Evolutionary conservation across 1,140 invertebrate species (phyloP).

Genomic region (Dufourea novaeangliae): DNA sequence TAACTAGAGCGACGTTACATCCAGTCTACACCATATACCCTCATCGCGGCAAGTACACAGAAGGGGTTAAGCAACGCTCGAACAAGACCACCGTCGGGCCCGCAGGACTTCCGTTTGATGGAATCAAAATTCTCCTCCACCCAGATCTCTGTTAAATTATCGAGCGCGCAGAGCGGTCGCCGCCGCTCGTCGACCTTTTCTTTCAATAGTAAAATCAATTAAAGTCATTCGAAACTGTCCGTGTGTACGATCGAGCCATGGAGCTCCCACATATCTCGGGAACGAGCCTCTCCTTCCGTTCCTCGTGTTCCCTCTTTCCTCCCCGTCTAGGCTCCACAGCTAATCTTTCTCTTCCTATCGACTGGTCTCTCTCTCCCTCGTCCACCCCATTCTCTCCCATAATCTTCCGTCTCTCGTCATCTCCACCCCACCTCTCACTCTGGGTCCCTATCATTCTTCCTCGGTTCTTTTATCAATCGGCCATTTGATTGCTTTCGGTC

Average conservation of each 20-base stretch:
- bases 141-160: not conserved
- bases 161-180: not conserved
- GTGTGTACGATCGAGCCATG: slow-evolving; percentile 64
- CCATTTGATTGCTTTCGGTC: slow-evolving; percentile 60
- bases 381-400: not conserved
- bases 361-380: not conserved
- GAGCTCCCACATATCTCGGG: slow-evolving; percentile 66
- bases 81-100: too few species aligned
- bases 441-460: too few species aligned
- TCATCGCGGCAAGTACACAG: too few species aligned
- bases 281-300: slow-evolving; percentile 31
- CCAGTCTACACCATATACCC: too few species aligned
- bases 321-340: not conserved
- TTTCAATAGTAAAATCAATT: slow-evolving; percentile 59
- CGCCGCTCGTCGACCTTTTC: slow-evolving; percentile 26
- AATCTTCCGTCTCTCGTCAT: not conserved
- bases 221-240: slow-evolving; percentile 63
- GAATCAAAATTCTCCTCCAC: not conserved
- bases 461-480: slow-evolving; percentile 53
- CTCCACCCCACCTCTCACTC: slow-evolving; percentile 14
- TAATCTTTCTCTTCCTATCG: not conserved
- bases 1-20: too few species aligned
- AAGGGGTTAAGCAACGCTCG: too few species aligned
- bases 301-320: not conserved
- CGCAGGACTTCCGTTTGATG: too few species aligned